Base-by-base conservation (phyloP, 2,113 vertebrate genomes). In the Dendropsophus ebraccatus region DNA sequence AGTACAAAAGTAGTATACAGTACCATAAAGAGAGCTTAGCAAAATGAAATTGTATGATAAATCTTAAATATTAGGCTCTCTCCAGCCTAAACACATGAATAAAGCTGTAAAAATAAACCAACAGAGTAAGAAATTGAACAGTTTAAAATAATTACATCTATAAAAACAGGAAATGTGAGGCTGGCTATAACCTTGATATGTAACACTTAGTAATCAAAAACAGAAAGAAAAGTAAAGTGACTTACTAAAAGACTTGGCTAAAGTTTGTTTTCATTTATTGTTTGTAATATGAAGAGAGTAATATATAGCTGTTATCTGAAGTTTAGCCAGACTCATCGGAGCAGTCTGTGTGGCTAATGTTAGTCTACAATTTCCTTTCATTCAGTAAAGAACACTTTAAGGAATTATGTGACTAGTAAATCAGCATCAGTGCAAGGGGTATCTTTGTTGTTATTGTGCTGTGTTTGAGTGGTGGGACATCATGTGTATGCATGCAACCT, bases 31-130 rank as follows among this genome's bases (percentile, higher is more conserved):
- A 81, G 78, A 62, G 69, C 35, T 49, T 74, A 76, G 56, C 77
- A 87, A 32, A 56, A 87, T 58, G n/a, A 81, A 45, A 81, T 81
- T 50, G 52, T 81, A 50, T 62, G 56, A 87, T 81, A 87, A 87
- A 87, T 87, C 50, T 62, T n/a, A 74, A 87, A 62, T 37, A 87
- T 73, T 72, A 49, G 32, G 37, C 69, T 81, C 65, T 62, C 9
- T 30, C 35, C 2, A 70, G 32, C 32, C 67, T 70, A 70, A 70
- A 74, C 37, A 81, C 52, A 23, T 69, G 49, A 81, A 87, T 87
- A 62, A 81, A 87, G 81, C 30, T 65, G 58, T 81, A 73, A 81
- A 73, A 85, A 70, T 49, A 84, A 77, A 84, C 83, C 50, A 35
- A 70, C 37, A 14, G 32, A 85, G 32, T 69, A 47, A 78, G 62